Evolutionary conservation across 2,797 vertebrate genomes (phyloP).

Genomic region (Pristis pectinata): DNA sequence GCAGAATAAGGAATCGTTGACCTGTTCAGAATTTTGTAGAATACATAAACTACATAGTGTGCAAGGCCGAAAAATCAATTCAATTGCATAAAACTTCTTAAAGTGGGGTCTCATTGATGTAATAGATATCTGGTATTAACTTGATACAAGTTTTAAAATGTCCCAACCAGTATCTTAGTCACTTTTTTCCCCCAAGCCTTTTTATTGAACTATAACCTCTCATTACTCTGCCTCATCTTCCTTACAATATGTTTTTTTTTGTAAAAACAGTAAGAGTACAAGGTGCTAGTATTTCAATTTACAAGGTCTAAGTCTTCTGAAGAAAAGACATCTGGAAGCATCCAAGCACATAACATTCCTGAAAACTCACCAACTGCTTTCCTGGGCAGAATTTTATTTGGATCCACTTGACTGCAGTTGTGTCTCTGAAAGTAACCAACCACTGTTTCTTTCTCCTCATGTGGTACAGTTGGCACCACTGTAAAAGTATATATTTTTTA

Average conservation of each 20-base stretch:
- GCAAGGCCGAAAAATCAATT: neutral
- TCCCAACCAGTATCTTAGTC: neutral
- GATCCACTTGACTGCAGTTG: constrained; percentile 45
- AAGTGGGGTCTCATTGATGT: neutral
- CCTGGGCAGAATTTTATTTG: constrained; percentile 54
- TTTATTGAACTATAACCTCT: neutral
- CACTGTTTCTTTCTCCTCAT: constrained; percentile 55
- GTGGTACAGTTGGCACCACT: constrained; percentile 38
- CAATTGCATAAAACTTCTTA: neutral
- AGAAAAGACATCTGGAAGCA: neutral
- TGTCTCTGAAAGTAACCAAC: constrained; percentile 78
- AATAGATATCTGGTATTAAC: neutral
- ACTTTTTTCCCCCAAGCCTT: neutral
- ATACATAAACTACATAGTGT: too few species aligned
- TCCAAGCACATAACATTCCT: neutral
- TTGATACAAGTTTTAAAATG: neutral
- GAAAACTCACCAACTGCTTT: constrained; percentile 63
- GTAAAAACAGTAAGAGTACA: neutral
- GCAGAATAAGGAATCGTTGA: neutral
- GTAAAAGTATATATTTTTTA: neutral
- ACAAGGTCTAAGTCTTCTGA: neutral
- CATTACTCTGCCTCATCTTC: neutral
- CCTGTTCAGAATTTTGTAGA: neutral
- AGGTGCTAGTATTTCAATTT: neutral
- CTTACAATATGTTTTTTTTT: neutral